Conservation (phyloP, 2,888 invertebrate genomes). For the Automeris io region DNA sequence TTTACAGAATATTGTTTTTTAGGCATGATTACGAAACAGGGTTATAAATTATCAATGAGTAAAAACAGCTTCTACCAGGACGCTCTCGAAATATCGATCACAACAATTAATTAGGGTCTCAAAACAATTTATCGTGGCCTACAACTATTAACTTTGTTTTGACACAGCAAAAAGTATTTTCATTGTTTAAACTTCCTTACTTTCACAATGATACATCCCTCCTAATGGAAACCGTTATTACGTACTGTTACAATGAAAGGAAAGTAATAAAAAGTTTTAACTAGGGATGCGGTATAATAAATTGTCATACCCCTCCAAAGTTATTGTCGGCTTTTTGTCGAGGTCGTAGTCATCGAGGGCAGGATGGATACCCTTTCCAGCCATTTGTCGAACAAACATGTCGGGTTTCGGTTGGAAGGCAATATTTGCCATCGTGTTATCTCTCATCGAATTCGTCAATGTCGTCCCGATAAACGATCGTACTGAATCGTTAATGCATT, state of each 20-base stretch:
- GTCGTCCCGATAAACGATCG: constrained; percentile 48
- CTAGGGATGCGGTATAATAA: constrained; percentile 27
- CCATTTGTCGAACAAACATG: constrained; percentile 12
- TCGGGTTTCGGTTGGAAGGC: constrained; percentile 9
- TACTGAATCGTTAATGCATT: constrained; percentile 44
- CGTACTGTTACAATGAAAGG: constrained; percentile 20
- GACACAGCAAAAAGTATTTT: constrained; percentile 18
- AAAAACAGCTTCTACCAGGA: background rate
- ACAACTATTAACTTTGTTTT: constrained; percentile 32
- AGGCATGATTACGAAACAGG: background rate
- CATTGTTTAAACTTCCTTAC: constrained; percentile 25
- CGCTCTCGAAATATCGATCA: constrained; percentile 17
- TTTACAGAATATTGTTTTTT: too few relatives aligned
- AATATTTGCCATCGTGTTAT: constrained; percentile 26
- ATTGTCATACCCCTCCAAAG: constrained; percentile 27
- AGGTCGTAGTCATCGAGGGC: constrained; percentile 13
- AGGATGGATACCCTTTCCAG: constrained; percentile 10
- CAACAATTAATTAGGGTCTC: constrained; percentile 31
- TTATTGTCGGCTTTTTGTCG: constrained; percentile 18
- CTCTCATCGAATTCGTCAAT: constrained; percentile 44
- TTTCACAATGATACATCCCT: constrained; percentile 19
- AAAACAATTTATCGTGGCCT: constrained; percentile 34
- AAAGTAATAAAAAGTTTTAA: constrained; percentile 33
- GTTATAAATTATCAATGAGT: background rate
- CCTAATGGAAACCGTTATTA: constrained; percentile 20